These are phyloP conservation scores for Orthonevra nobilis DNA, from an alignment of 2,888 invertebrate species.

Conservation along the genomic window DNA sequence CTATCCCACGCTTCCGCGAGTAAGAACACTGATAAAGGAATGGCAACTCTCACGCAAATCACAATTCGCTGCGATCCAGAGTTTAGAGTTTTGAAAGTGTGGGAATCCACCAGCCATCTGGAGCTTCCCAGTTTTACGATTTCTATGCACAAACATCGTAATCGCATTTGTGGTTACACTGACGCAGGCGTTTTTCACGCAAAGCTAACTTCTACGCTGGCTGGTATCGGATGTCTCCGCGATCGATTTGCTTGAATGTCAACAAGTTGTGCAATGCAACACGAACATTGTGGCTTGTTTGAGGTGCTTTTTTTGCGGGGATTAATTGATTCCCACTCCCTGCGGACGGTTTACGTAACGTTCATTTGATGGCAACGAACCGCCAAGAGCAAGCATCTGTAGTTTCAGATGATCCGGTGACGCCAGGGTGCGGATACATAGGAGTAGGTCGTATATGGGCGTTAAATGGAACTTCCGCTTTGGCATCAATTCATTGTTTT, in stretches of 20 bases:
- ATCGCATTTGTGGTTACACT: constrained; percentile 5
- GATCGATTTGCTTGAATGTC: constrained; percentile 25
- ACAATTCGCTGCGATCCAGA: constrained; percentile 1
- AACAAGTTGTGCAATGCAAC: constrained; percentile 35
- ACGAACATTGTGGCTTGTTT: constrained; percentile 31
- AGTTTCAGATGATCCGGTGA: background rate
- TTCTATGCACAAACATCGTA: constrained; percentile 3
- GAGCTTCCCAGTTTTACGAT: background rate
- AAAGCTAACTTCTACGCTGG: background rate
- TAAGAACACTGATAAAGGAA: too few relatives aligned
- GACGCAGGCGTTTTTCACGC: background rate
- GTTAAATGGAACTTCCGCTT: constrained; percentile 18
- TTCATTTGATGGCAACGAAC: constrained; percentile 24
- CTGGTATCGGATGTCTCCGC: constrained; percentile 12
- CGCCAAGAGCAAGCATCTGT: constrained; percentile 23
- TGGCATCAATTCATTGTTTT: constrained; percentile 9
- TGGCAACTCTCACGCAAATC: constrained; percentile 9
- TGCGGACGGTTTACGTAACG: too few relatives aligned
- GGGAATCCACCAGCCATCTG: too few relatives aligned
- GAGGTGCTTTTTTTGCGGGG: background rate
- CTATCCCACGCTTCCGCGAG: too few relatives aligned
- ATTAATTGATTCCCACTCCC: constrained; percentile 42
- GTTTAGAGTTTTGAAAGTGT: too few relatives aligned
- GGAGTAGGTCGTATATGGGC: background rate
- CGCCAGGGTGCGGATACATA: background rate